These are phyloP conservation scores for Anticlea derivata DNA, from an alignment of 2,888 invertebrate genomes.

Conservation along the genomic window DNA sequence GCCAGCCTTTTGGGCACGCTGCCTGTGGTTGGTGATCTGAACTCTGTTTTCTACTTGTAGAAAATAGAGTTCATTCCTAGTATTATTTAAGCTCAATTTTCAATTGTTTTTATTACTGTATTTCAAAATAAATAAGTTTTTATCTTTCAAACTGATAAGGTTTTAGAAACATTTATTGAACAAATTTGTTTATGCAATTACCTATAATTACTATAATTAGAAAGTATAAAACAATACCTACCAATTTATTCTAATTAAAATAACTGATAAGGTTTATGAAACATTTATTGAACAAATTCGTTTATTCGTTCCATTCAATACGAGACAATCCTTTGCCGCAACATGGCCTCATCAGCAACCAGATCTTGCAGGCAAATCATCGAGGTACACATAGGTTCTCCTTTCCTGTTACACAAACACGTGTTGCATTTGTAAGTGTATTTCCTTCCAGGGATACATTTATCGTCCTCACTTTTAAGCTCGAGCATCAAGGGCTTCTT, in stretches of 20 bases:
- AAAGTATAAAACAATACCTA: no score
- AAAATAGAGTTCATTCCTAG: no score
- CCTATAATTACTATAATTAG: no score
- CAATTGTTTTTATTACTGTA: no score
- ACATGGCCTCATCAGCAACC: conserved; percentile 31
- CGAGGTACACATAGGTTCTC: conserved; percentile 47
- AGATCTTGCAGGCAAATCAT: conserved; percentile 54
- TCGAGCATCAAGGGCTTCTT: conserved; percentile 33
- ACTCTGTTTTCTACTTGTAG: no score
- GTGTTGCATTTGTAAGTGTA: conserved; percentile 57
- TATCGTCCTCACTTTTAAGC: conserved; percentile 32
- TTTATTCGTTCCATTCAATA: conserved; percentile 5
- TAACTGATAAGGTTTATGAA: background rate
- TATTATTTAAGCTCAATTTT: no score
- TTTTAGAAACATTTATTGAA: no score
- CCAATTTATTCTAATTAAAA: background rate
- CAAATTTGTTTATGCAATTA: no score
- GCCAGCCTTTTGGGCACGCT: no score
- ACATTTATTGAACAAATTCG: background rate
- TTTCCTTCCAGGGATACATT: conserved; percentile 47
- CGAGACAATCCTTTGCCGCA: conserved; percentile 11
- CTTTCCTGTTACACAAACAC: conserved; percentile 47
- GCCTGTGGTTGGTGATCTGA: no score
- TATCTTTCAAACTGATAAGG: no score
- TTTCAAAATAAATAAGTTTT: no score